Base-by-base conservation (phyloP, 2,888 invertebrate species). In the Ceraclea dissimilis region DNA sequence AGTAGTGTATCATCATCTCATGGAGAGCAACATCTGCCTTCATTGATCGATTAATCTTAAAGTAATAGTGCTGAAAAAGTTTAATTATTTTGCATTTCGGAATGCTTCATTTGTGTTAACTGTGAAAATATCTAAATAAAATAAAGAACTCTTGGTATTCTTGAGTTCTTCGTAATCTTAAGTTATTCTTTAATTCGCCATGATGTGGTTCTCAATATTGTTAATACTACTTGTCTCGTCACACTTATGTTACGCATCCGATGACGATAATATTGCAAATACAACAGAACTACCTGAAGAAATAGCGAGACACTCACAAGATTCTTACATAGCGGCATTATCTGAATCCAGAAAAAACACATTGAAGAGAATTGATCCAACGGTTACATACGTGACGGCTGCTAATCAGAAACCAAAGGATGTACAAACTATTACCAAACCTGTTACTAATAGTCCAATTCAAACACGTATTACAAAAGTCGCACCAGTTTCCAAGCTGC, bases 311-410 rank as follows among this genome's bases (percentile, higher is more conserved):
- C 52, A 52, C 2, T 26, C 50, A 5, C 54, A 54, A 26, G 61
- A 61, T 51, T 61, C 61, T 0, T 61, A 61, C 48, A 48, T 61
- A 16, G 46, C 26, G 17, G 61, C 61, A 8, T 53, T 56, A 16
- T 26, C 44, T 4, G 55, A 57, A 19, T 59, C 59, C 2, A 31
- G 61, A 19, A 59, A 59, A 34, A 48, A 56, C 1, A 22, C 31
- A 11, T 22, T 48, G 1, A 61, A 56, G 34, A 13, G 13, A n/a
- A 2, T 39, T n/a, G 6, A 47, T 19, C 20, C 21, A 17, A 52
- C 47, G 16, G 56, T 61, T 13, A 47, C 56, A n/a, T 61, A 61
- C 33, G 61, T 61, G 6, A 61, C 61, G 13, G 56, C 61, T 17
- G 52, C 52, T 6, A 58, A 55, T 33, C 58, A 58, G 43, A 22